Percentiles rank a stretch among this genome's conserved stretches.
These are phyloP conservation scores for Amblyopsis rosae DNA, from an alignment of 2,113 vertebrate genomes.

Conservation along the genomic window DNA sequence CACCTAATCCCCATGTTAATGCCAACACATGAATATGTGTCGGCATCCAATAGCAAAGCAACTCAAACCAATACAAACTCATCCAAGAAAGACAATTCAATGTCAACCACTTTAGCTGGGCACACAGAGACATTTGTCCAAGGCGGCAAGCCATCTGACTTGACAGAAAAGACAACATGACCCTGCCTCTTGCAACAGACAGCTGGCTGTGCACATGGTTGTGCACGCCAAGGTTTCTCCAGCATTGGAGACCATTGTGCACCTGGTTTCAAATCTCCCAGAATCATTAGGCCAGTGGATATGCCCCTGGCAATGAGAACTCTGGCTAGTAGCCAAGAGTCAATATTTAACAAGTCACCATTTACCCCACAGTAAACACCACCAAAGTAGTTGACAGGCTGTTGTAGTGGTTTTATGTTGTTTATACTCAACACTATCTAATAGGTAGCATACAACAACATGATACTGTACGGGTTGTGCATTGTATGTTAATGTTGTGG, in stretches of 20 bases:
- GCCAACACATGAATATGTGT: slow-evolving; percentile 3
- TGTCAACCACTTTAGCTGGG: slow-evolving; percentile 8
- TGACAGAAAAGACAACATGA: slow-evolving; percentile 35
- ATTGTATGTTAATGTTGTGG: background rate
- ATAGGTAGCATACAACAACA: background rate
- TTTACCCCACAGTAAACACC: slow-evolving; percentile 25
- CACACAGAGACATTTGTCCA: slow-evolving; percentile 41
- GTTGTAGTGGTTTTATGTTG: background rate
- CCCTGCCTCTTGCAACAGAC: slow-evolving; percentile 28
- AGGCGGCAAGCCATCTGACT: slow-evolving; percentile 41
- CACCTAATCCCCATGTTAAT: background rate
- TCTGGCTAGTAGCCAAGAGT: slow-evolving; percentile 44
- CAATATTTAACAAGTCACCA: slow-evolving; percentile 55
- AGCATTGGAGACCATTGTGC: slow-evolving; percentile 41
- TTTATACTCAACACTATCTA: background rate
- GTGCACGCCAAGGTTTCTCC: slow-evolving; percentile 29
- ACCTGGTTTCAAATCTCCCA: slow-evolving; percentile 57
- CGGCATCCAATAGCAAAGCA: slow-evolving; percentile 1
- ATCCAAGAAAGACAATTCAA: slow-evolving; percentile 24
- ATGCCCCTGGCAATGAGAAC: slow-evolving; percentile 45
- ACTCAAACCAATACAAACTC: background rate
- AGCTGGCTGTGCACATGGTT: slow-evolving; percentile 35
- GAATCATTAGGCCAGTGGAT: slow-evolving; percentile 60
- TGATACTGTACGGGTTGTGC: background rate
- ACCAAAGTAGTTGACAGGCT: background rate